Base-by-base conservation (phyloP, 2,113 vertebrate genomes). In the Hippocampus abdominalis region DNA sequence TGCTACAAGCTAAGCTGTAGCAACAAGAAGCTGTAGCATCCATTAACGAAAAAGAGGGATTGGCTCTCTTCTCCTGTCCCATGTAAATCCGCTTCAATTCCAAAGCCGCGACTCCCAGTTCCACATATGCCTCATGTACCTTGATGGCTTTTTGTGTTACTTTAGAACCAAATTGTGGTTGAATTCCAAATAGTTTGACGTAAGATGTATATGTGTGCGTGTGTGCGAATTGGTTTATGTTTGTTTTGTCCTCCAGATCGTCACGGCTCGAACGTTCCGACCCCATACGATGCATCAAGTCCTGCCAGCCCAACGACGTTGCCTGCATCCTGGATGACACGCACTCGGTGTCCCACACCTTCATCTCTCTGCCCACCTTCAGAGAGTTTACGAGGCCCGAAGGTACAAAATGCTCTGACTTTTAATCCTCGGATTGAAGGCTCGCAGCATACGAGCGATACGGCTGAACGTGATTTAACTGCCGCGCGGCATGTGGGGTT, bases 301-400 rank as follows among this genome's bases (percentile, higher is more conserved):
- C 93, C 60, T 99, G 97, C 80, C 93, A 86, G 40, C 93, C 93
- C 7, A 92, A 85, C 0, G 94, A 98, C 54, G 81, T 91, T 49
- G 87, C 75, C 80, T 99, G 97, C 21, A 64, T 94, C 44, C 70
- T 93, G 86, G 93, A 97, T 86, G 94, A 93, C 0, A 93, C 94
- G 15, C 94, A 95, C 76, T 96, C 96, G 0, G 72, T 96, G 77
- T 97, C 97, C 69, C 93, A 99, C 89, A 98, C 95, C 0, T 95
- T 95, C 76, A 92, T 98, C 87, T 97, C 97, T 0, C 89, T 99
- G 81, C 95, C 97, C 70, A 99, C 95, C 2, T 96, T 95, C 92
- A 94, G 96, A 49, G 96, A 99, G 70, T 96, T 98, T 86, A 89
- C 70, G 63, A 93, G 70, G 66, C 94, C 95, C 21, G 95, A 98